Evolutionary conservation across 2,113 vertebrate species (phyloP), one percentile per base, ranked within the genome.

Genomic region (Ramphastos sulfuratus): DNA sequence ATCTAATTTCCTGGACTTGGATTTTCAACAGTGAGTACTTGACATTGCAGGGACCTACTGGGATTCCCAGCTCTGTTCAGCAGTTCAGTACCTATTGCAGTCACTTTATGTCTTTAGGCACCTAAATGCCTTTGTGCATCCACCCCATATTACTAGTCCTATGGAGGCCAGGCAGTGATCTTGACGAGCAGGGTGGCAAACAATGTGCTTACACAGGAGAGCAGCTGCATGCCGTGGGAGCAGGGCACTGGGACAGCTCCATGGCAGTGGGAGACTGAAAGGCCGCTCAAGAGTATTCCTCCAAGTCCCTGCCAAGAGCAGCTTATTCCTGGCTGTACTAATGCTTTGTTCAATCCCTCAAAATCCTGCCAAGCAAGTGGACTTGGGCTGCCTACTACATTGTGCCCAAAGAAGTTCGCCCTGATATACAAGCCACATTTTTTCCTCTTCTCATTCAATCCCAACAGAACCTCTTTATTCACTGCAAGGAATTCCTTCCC

Each of bases 391-490:
- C 85, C 64, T 86, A 54, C 87, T 81, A 13, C 77, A 79, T 20
- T 39, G 80, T 82, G 82, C 64, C 67, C 73, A 33, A 7, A 88
- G 76, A 91, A 90, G 86, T 88, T 93, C 74, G 42, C 91, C 76
- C 82, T 77, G 70, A 61, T 59, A 30, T 1, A 59, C 72, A 82
- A 89, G 69, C 61, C 61, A 28, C 85, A 71, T 92, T 71, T 93
- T 93, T 93, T 71, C 56, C 79, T 92, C 84, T 93, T 82, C 70
- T 93, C 87, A 79, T 94, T 96, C 87, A 70, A 44, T 91, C 82
- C 85, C 87, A 96, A 94, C 83, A 93, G 85, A 90, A 89, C 66
- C 48, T 77, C 89, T 94, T 87, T 92, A 94, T 95, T 85, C 56
- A 54, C n/a, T 76, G 79, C 52, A 30, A 82, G 82, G 55, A 93